These are phyloP conservation scores for Philereme transversata DNA, from an alignment of 2,888 invertebrate genomes.

Conservation along the genomic window DNA sequence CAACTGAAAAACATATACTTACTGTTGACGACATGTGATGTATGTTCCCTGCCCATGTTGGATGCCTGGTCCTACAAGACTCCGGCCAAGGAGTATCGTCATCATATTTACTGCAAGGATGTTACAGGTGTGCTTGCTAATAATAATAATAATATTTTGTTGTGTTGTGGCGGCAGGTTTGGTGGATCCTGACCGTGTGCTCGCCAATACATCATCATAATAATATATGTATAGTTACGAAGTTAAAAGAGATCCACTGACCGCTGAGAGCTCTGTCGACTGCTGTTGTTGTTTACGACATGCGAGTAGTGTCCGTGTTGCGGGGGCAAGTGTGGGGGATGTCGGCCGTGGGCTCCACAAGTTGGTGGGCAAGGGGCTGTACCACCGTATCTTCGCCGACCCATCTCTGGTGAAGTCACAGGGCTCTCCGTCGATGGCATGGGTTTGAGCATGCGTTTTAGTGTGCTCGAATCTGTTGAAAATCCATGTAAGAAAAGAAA, in stretches of 20 bases:
- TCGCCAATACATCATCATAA: background rate
- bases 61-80: too few species aligned
- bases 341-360: slow-evolving; percentile 85
- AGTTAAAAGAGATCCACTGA: slow-evolving; percentile 56
- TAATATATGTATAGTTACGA: background rate
- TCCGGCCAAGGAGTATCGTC: too few species aligned
- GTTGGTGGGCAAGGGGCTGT: slow-evolving; percentile 83
- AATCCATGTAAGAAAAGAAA: background rate
- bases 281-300: slow-evolving; percentile 85
- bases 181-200: too few species aligned
- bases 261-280: slow-evolving; percentile 87
- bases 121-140: too few species aligned
- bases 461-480: slow-evolving; percentile 89
- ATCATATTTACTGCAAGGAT: too few species aligned
- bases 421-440: slow-evolving; percentile 96
- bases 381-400: slow-evolving; percentile 88
- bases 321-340: slow-evolving; percentile 80
- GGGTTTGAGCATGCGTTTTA: slow-evolving; percentile 97
- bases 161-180: too few species aligned
- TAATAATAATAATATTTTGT: too few species aligned
- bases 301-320: slow-evolving; percentile 81
- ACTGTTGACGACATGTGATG: too few species aligned
- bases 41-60: too few species aligned
- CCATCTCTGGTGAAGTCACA: slow-evolving; percentile 96
- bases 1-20: too few species aligned